A percentile compares a stretch with the other conserved stretches of the same genome.
phyloP scores from a whole-genome alignment of 1,140 invertebrate genomes.

The Lamellibrachia luymesi region DNA sequence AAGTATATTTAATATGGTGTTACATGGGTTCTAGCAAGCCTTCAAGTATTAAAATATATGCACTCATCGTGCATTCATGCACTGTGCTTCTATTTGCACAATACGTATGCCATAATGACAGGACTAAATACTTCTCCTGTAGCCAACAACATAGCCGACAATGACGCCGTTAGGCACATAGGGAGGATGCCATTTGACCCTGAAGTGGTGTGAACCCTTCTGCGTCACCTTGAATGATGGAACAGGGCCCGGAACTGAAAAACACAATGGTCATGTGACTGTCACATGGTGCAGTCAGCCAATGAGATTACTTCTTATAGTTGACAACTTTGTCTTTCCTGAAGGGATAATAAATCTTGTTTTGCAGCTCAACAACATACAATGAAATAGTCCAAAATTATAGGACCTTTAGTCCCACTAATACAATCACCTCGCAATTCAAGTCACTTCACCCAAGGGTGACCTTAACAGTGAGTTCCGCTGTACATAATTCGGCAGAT shows the following conservation, averaged over 20 bases:
- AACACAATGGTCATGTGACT: conserved; percentile 2
- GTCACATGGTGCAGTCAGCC: not conserved
- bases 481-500: too few species aligned
- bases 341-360: too few species aligned
- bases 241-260: conserved; percentile 21
- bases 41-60: not conserved
- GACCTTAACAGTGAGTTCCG: too few species aligned
- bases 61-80: not conserved
- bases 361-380: too few species aligned
- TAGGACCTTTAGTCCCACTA: too few species aligned
- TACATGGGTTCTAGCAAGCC: not conserved
- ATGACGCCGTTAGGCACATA: conserved; percentile 23
- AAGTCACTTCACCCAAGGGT: too few species aligned
- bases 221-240: conserved; percentile 20
- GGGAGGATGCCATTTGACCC: conserved; percentile 24
- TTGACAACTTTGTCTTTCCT: not conserved
- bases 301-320: not conserved
- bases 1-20: too few species aligned
- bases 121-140: conserved; percentile 13
- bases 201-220: conserved; percentile 26
- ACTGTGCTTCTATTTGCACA: too few species aligned
- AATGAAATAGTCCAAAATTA: too few species aligned
- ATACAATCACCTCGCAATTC: too few species aligned
- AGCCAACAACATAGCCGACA: conserved; percentile 20
- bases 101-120: not conserved